Evolutionary conservation across 2,113 vertebrate genomes (phyloP), one percentile per base, ranked within the genome.

Genomic region (Colaptes auratus): DNA sequence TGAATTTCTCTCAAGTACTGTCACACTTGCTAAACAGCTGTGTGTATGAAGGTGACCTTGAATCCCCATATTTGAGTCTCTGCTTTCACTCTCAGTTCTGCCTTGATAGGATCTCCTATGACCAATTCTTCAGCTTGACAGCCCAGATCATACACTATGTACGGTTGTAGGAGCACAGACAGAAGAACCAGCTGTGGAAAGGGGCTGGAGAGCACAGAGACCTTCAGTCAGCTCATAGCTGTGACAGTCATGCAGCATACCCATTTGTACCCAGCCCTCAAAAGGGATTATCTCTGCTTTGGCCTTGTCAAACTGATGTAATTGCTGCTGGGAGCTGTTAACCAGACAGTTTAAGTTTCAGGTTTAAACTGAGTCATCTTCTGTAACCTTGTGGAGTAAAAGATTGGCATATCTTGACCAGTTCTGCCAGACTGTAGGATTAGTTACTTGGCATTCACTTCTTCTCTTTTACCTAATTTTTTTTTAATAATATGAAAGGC

Each of bases 41-140:
- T 78, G 48, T 72, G 10, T 39, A 21, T 59, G 55, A 94, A 84
- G 90, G 82, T 97, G 91, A 97, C 97, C 96, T 96, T 96, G 95
- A 94, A 65, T 61, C 83, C 24, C 25, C 66, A 93, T 44, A 92
- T 75, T 16, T 84, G 71, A 81, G n/a, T 65, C 36, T 83, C 59
- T 83, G 61, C 44, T 88, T 88, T 90, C 3, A 10, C 65, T 86
- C 33, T 53, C 36, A 48, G 33, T 82, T 79, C 44, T 83, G 24
- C 74, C 71, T 92, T 84, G 60, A 42, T 27, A 75, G 59, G 48
- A 30, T 85, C 73, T 90, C 69, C 69, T 71, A 6, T 11, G 19
- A 90, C 30, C 77, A 52, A 24, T 67, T 90, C 50, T 76, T 78
- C 67, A 64, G 20, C 50, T 48, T 82, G 59, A 61, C 15, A 56